Conservation (phyloP, 2,888 invertebrate genomes). For the Dynastes grantii region DNA sequence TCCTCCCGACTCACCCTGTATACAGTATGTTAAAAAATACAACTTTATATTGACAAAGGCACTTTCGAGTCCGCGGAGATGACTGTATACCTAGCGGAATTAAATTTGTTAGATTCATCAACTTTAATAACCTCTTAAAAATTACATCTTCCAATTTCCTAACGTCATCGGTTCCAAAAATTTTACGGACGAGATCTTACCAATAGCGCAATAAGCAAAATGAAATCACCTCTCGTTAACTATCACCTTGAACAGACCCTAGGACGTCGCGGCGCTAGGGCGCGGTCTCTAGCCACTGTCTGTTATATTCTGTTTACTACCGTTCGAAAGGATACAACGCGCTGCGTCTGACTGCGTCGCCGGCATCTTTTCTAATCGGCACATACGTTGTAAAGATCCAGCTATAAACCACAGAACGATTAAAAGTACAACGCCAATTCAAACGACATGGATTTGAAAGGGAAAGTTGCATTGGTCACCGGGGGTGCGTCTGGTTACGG, state of each 20-base stretch:
- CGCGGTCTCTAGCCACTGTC: constrained; percentile 54
- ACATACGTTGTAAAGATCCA: constrained; percentile 7
- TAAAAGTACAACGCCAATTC: constrained; percentile 11
- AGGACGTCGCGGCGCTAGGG: constrained; percentile 60
- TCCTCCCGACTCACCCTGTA: too few relatives aligned
- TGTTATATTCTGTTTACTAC: constrained; percentile 39
- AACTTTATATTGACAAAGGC: too few relatives aligned
- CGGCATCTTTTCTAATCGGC: constrained; percentile 29
- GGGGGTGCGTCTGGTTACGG: constrained; percentile 84
- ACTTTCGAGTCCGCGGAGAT: too few relatives aligned
- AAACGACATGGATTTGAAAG: constrained; percentile 79
- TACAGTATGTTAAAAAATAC: too few relatives aligned
- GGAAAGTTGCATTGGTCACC: constrained; percentile 82
- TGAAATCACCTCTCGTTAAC: constrained; percentile 38
- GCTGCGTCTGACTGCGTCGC: constrained; percentile 35
- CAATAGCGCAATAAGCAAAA: not conserved
- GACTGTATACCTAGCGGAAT: not conserved
- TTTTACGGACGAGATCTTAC: not conserved
- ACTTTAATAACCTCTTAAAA: too few relatives aligned
- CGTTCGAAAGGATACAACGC: constrained; percentile 32
- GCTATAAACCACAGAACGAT: constrained; percentile 9
- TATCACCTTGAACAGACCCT: constrained; percentile 52
- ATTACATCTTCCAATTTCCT: not conserved
- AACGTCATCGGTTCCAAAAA: constrained; percentile 23
- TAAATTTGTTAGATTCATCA: not conserved